Conservation (phyloP, 2,888 invertebrate genomes). For the Hedychridium roseum region DNA sequence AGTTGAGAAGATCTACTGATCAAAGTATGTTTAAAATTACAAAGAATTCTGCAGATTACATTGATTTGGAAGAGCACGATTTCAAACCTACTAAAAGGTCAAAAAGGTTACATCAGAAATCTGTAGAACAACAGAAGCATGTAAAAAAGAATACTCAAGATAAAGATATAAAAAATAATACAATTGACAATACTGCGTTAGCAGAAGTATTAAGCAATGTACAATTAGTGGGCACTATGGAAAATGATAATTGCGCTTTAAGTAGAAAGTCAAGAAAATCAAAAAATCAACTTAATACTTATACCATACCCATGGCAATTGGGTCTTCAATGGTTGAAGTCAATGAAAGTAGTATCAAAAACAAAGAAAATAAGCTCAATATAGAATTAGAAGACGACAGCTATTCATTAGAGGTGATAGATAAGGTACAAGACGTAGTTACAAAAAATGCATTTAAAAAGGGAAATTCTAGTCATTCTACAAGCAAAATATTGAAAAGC, state of each 20-base stretch:
- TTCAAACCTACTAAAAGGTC: neutral
- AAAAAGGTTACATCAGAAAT: neutral
- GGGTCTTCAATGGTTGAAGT: no score
- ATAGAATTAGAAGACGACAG: no score
- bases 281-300: constrained; percentile 16
- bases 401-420: no score
- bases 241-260: constrained; percentile 6
- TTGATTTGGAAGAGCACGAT: constrained; percentile 4
- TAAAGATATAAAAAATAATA: neutral
- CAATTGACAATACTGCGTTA: no score
- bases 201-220: no score
- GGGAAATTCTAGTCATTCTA: no score
- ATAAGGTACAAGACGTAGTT: no score
- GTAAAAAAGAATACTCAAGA: neutral
- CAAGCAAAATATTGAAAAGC: neutral
- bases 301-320: neutral
- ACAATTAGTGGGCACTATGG: no score
- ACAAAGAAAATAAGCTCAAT: constrained; percentile 12
- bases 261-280: constrained; percentile 11
- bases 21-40: constrained; percentile 47
- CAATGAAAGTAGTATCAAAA: constrained; percentile 17
- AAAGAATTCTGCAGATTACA: constrained; percentile 18
- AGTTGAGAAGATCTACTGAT: constrained; percentile 43
- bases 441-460: no score
- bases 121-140: neutral